phyloP scores from a whole-genome alignment of 2,797 vertebrate species.

The Neostethus bicornis region DNA sequence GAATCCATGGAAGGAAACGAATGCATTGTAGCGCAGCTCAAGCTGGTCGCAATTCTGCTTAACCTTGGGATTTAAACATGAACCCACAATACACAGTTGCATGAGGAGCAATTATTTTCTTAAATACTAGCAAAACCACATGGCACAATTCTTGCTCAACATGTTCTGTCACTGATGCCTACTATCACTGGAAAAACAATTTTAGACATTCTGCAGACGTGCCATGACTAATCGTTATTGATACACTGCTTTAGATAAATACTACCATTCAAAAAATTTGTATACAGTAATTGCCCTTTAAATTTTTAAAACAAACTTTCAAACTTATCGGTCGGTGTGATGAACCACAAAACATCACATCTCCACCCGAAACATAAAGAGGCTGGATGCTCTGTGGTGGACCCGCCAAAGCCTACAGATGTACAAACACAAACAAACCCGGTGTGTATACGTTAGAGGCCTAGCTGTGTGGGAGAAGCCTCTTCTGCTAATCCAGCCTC shows the following conservation, averaged over 20 bases:
- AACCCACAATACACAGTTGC: not conserved
- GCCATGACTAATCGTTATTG: not conserved
- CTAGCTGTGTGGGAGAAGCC: conserved; percentile 26
- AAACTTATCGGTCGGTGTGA: no score
- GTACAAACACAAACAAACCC: not conserved
- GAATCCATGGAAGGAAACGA: no score
- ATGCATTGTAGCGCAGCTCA: not conserved
- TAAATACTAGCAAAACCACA: not conserved
- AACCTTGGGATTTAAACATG: not conserved
- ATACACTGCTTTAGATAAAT: no score
- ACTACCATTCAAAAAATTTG: no score
- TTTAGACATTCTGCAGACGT: not conserved
- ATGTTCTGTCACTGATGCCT: no score
- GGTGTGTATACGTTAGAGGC: conserved; percentile 12
- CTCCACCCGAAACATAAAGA: conserved; percentile 39
- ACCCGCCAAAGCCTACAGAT: conserved; percentile 7
- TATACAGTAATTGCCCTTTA: no score
- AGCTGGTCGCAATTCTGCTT: not conserved
- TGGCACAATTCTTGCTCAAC: not conserved
- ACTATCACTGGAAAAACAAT: not conserved
- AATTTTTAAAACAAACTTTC: no score
- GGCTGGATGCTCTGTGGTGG: conserved; percentile 28
- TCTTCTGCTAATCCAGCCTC: conserved; percentile 58
- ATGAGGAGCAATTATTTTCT: not conserved
- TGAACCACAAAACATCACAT: conserved; percentile 15